phyloP scores from a whole-genome alignment of 2,113 vertebrate genomes.

The Camelus bactrianus region DNA sequence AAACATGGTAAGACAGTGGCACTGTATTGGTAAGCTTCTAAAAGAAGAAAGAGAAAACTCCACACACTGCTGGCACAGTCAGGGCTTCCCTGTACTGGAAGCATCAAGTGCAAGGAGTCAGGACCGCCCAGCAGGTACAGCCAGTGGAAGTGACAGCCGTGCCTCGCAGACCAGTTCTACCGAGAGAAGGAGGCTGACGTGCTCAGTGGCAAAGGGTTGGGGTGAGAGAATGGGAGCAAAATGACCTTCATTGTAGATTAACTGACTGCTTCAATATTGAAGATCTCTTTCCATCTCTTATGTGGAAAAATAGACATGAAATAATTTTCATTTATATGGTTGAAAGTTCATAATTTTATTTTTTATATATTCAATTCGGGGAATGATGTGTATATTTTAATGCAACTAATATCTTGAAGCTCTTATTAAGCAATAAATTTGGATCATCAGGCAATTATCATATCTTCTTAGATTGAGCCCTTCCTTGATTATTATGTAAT shows the following conservation, averaged over 20 bases:
- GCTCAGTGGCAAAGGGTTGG: neutral
- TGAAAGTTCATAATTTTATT: constrained; percentile 62
- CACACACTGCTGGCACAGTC: neutral
- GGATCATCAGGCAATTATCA: neutral
- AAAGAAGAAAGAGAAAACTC: neutral
- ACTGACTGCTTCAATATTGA: constrained; percentile 41
- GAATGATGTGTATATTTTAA: neutral
- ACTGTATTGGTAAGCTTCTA: neutral
- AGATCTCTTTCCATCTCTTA: neutral
- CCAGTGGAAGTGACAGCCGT: neutral
- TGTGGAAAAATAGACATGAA: neutral
- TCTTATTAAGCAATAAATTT: constrained; percentile 44
- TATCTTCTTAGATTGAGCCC: too few relatives aligned
- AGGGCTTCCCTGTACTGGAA: neutral
- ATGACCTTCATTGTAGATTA: neutral
- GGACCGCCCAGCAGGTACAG: neutral
- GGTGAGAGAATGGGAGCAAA: neutral
- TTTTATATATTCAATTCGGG: constrained; percentile 22
- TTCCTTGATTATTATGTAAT: too few relatives aligned
- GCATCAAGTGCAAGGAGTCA: neutral
- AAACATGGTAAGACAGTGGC: neutral
- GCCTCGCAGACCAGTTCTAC: neutral
- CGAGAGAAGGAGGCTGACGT: neutral
- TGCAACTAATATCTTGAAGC: constrained; percentile 10
- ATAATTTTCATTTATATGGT: constrained; percentile 47